Evolutionary conservation across 1,140 invertebrate genomes (phyloP), one percentile per base, ranked within the genome.

Genomic region (Drosophila parabipectinata): DNA sequence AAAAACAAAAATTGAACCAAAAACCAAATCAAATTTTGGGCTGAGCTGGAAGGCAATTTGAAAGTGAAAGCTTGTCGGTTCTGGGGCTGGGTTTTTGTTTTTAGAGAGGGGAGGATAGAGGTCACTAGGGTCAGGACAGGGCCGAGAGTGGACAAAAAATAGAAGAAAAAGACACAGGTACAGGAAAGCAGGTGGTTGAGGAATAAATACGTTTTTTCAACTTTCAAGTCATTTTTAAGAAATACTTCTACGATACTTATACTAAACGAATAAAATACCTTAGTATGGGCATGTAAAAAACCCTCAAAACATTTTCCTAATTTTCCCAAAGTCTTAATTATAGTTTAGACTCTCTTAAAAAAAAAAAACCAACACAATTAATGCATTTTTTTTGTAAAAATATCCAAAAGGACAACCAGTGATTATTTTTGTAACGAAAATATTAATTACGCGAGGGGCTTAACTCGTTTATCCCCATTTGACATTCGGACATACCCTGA

Each of bases 41-140:
- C 7, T 12, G 18, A 47, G 44, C 44, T 18, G 15, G 34, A 10
- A 37, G 15, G 9, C 44, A 26, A 77, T 67, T 77, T 26, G 63
- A 81, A 81, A 82, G 79, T 82, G 79, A 81, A 81, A 81, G 79
- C 44, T 21, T 18, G 44, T 1, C 12, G 30, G 66, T 69, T 71
- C 67, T 71, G 67, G 51, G 21, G 47, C 44, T 53, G 45, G 48
- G 78, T 34, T 41, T 28, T 64, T 14, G 66, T 28, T 69, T 39
- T 45, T 68, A 37, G 47, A 48, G 66, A 34, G 9, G 32, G 10
- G 0, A 26, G 26, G 26, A 7, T 28, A 28, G 0, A 9, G 32
- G 48, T n/a, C 26, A 26, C 18, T 21, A 18, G 15, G 39, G 14
- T 21, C 24, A n/a, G 2, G 14, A 14, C 41, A 44, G 41, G 41